Evolutionary conservation across 23 tunicate species (phyloP).

Genomic region (Ascidia mentula): DNA sequence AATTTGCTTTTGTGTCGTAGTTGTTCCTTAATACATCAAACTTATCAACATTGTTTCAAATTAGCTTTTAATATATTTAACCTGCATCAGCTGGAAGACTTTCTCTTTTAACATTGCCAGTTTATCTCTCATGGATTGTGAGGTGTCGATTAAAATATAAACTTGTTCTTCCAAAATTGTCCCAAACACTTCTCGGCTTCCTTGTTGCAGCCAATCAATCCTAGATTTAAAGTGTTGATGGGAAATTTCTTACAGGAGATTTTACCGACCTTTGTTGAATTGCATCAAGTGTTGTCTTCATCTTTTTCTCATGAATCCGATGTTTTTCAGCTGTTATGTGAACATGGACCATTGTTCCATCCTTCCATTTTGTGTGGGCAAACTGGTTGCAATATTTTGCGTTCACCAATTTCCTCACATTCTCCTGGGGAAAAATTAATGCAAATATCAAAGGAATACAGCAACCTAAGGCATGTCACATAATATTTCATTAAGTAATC

Average conservation of each 20-base stretch:
- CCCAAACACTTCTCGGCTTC: constrained; percentile 93
- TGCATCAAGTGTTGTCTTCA: constrained; percentile 67
- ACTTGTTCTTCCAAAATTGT: constrained; percentile 84
- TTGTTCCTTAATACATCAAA: constrained; percentile 90
- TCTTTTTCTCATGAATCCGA: constrained; percentile 50
- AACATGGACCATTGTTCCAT: constrained; percentile 78
- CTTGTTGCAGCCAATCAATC: constrained; percentile 93
- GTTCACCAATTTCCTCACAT: constrained; percentile 66
- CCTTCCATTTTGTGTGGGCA: constrained; percentile 86
- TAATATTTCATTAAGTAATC: no score
- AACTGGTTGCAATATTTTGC: constrained; percentile 92
- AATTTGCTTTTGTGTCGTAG: constrained; percentile 81
- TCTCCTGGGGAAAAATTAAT: constrained; percentile 30
- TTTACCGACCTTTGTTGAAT: constrained; percentile 64
- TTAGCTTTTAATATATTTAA: not conserved
- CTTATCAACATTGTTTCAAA: not conserved
- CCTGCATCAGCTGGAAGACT: constrained; percentile 86
- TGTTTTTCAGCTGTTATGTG: constrained; percentile 84
- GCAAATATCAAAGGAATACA: no score
- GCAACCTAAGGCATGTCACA: no score
- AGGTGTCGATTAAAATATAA: constrained; percentile 82
- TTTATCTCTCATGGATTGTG: constrained; percentile 82
- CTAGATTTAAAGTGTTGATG: constrained; percentile 9
- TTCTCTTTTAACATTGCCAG: constrained; percentile 73
- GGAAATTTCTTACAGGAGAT: not conserved